Base-by-base conservation (phyloP, 2,888 invertebrate species). In the Sceliomorpha sp. region DNA sequence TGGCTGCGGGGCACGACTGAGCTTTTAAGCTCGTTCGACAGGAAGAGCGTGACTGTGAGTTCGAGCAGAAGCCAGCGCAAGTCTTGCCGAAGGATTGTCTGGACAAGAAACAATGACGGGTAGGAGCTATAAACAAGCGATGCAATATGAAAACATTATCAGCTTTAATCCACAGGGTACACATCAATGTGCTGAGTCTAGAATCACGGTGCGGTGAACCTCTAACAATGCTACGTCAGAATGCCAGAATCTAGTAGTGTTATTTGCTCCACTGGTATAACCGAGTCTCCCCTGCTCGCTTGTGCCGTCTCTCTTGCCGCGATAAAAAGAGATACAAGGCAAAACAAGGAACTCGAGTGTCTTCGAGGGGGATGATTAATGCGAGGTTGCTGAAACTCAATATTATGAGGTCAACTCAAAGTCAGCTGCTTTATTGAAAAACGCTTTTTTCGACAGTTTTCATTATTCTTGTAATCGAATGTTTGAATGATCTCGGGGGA, bases 171-270 rank as follows among this genome's bases (percentile, higher is more conserved):
- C 81, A 79, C 72, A 78, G 74, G 78, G 84, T 79, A 88, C 78
- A 88, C 85, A 86, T 80, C 80, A 87, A 87, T 87, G 85, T 86
- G 88, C 87, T 85, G 88, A 87, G 86, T 80, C 83, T 79, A 82
- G 80, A 66, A 69, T 68, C 78, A 72, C 70, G 58, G 70, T 74
- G 72, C 55, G 45, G 66, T 59, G 59, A 66, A 68, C 64, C 73
- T 76, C 76, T 73, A 73, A 74, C 79, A 78, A 62, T 86, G 86
- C 84, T 76, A 82, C 85, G 85, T 85, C 85, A 85, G 86, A 85
- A 85, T 70, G 82, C 83, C 80, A 81, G 84, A 81, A 81, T 79
- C 75, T 74, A 70, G 64, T 75, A 44, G 63, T 69, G 69, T 63
- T 72, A 53, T 74, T 74, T 73, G 69, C 72, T 58, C 53, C 50